A percentile compares a stretch with the other conserved stretches of the same genome.
These are phyloP conservation scores for Gryon sp. DNA, from an alignment of 1,140 invertebrate genomes.

Conservation along the genomic window DNA sequence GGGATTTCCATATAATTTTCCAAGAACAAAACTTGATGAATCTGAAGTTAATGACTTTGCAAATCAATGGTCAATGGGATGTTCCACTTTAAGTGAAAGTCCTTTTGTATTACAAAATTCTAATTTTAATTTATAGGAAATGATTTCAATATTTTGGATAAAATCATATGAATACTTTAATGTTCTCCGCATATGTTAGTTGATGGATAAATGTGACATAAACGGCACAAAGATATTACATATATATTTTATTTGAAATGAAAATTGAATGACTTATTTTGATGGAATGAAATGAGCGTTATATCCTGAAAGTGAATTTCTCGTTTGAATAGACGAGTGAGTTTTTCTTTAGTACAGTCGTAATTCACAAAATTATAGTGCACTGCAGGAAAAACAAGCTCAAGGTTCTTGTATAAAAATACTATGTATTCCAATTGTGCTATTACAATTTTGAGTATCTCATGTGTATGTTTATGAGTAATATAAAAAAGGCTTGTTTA, in stretches of 20 bases:
- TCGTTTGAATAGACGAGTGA: constrained; percentile 8
- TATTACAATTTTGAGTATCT: constrained; percentile 22
- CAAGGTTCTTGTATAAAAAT: constrained; percentile 9
- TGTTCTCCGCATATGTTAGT: not conserved
- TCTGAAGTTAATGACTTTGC: constrained; percentile 23
- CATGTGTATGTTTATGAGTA: constrained; percentile 26
- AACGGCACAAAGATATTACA: no score
- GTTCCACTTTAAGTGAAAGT: no score
- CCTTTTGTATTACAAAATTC: no score
- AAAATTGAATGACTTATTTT: not conserved
- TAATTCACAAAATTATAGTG: constrained; percentile 37
- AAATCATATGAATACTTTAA: not conserved
- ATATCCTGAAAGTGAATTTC: constrained; percentile 26
- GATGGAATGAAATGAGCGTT: not conserved
- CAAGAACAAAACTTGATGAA: constrained; percentile 4
- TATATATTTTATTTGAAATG: no score
- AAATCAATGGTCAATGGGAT: constrained; percentile 6
- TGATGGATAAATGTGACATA: no score
- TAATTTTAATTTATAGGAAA: no score
- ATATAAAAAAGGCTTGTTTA: constrained; percentile 32
- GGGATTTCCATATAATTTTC: constrained; percentile 2
- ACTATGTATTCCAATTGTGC: not conserved
- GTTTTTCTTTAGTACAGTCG: constrained; percentile 6
- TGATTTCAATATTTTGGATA: no score
- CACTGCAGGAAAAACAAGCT: constrained; percentile 9